phyloP scores from a whole-genome alignment of 2,888 invertebrate genomes.

The Pollenia griseotomentosa region DNA sequence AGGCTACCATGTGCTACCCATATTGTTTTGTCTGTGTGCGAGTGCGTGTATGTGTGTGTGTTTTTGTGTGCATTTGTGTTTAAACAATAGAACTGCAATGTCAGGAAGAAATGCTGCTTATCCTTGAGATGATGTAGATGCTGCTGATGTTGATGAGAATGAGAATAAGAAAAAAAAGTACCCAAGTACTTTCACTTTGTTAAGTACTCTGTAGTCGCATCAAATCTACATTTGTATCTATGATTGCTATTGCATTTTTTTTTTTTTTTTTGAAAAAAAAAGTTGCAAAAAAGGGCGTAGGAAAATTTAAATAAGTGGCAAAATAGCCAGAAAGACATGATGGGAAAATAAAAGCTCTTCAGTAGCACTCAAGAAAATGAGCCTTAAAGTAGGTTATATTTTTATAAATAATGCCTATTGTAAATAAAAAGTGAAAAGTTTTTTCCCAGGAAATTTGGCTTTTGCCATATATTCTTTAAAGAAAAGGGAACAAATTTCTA shows the following conservation, averaged over 20 bases:
- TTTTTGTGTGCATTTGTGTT: conserved; percentile 36
- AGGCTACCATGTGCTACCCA: neutral
- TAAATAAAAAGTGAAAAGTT: too few species aligned
- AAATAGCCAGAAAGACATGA: too few species aligned
- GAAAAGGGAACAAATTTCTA: too few species aligned
- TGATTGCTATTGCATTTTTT: neutral
- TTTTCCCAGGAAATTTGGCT: too few species aligned
- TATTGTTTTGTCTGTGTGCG: neutral
- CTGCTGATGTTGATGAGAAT: conserved; percentile 25
- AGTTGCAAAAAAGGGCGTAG: neutral
- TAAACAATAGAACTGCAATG: conserved; percentile 70
- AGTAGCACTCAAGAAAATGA: too few species aligned
- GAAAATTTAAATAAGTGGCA: neutral
- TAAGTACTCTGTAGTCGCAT: conserved; percentile 45
- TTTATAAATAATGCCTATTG: too few species aligned
- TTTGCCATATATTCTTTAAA: too few species aligned
- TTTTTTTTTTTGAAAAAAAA: neutral
- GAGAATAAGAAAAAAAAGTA: conserved; percentile 3
- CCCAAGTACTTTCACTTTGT: conserved; percentile 63
- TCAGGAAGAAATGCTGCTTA: conserved; percentile 70
- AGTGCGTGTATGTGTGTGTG: neutral
- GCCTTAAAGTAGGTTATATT: too few species aligned
- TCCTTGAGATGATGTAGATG: conserved; percentile 62
- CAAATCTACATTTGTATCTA: neutral
- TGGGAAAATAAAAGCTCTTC: too few species aligned